phyloP scores from a whole-genome alignment of 1,140 invertebrate species.

The Pygmarrhopalites habei region DNA sequence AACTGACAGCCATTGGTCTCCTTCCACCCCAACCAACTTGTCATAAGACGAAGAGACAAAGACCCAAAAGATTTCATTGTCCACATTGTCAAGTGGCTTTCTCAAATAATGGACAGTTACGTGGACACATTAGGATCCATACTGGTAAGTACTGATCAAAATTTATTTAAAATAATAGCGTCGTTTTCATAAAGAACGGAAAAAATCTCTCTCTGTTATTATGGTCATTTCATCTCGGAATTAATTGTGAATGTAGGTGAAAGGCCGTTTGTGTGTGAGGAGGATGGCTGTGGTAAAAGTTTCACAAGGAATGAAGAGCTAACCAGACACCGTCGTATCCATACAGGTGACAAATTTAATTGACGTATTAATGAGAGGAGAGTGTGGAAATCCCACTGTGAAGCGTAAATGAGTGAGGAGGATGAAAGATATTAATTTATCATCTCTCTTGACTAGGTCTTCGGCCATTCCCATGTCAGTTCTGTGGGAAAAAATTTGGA shows the following conservation, averaged over 20 bases:
- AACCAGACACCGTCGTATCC: constrained; percentile 82
- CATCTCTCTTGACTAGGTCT: too few relatives aligned
- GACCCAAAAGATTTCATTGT: constrained; percentile 82
- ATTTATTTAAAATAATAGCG: too few relatives aligned
- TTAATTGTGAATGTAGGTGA: too few relatives aligned
- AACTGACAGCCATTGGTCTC: constrained; percentile 38
- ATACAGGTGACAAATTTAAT: constrained; percentile 53
- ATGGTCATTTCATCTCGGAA: too few relatives aligned
- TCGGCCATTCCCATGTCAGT: constrained; percentile 66
- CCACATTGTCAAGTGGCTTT: constrained; percentile 81
- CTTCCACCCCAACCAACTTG: constrained; percentile 29
- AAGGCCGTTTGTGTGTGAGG: constrained; percentile 76
- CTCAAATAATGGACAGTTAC: constrained; percentile 86
- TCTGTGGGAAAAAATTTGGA: constrained; percentile 80
- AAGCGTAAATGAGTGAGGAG: too few relatives aligned
- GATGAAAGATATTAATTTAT: too few relatives aligned
- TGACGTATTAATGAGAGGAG: background rate
- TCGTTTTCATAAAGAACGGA: too few relatives aligned
- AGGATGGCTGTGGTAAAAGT: constrained; percentile 72
- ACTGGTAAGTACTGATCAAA: constrained; percentile 56
- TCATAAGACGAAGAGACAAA: constrained; percentile 61
- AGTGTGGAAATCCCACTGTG: too few relatives aligned
- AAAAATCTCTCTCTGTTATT: too few relatives aligned
- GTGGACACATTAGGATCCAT: constrained; percentile 83
- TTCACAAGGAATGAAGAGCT: constrained; percentile 91